These are phyloP conservation scores for Monoplex corrugatus DNA, from an alignment of 2,888 invertebrate genomes.

Conservation along the genomic window DNA sequence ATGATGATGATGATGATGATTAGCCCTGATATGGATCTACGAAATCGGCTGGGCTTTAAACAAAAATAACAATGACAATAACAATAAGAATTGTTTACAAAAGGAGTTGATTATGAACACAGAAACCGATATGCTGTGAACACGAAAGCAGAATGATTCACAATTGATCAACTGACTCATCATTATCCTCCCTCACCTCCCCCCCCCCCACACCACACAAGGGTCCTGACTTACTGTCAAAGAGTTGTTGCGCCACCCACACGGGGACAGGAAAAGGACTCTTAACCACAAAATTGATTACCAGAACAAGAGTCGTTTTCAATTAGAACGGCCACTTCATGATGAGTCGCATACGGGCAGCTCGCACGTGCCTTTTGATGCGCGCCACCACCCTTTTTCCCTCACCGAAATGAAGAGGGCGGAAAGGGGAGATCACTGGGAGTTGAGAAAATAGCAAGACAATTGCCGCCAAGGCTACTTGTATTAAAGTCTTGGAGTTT, in stretches of 20 bases:
- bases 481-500: constrained; percentile 20
- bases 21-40: too few relatives aligned
- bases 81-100: neutral
- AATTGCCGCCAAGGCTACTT: constrained; percentile 36
- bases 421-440: constrained; percentile 33
- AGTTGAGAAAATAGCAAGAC: constrained; percentile 32
- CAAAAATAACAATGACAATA: too few relatives aligned
- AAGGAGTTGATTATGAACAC: neutral
- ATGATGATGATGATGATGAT: too few relatives aligned
- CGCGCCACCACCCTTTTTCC: neutral
- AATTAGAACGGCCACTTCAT: neutral
- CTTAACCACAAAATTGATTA: constrained; percentile 2
- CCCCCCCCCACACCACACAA: neutral
- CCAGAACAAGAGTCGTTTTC: constrained; percentile 3
- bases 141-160: too few relatives aligned
- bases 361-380: constrained; percentile 33
- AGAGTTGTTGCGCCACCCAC: constrained; percentile 3
- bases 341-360: constrained; percentile 11
- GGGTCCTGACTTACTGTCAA: too few relatives aligned
- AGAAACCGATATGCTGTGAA: too few relatives aligned
- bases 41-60: too few relatives aligned
- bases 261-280: neutral
- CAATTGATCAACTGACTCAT: neutral
- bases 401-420: constrained; percentile 32
- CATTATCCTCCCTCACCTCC: neutral